Evolutionary conservation across 2,888 invertebrate genomes (phyloP), one percentile per base, ranked within the genome.

Genomic region (Drosophila cracens): DNA sequence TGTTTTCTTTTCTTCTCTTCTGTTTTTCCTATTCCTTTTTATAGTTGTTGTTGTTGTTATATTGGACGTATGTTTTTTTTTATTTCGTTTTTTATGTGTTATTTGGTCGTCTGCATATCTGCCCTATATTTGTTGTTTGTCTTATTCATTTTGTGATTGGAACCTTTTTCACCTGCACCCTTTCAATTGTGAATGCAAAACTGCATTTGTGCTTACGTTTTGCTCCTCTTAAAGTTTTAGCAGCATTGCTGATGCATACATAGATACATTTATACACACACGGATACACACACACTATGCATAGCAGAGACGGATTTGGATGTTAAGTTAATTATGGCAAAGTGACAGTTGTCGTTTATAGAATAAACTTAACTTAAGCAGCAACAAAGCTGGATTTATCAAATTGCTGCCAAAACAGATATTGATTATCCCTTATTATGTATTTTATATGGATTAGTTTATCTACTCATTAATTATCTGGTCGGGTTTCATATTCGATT

Each of bases 101-200:
- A 38, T 66, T 57, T 36, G 57, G 53, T 60, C 38, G 48, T 58
- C 25, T 18, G 57, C 34, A 43, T 25, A 43, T 60, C 40, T 38
- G 54, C 48, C 43, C 31, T 52, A 21, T 8, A 34, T 54, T 48
- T 13, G 46, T 59, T 48, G 52, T 52, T 52, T 57, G 29, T 16
- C 11, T 65, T 72, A 71, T 72, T 54, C 59, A 64, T 57, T 54
- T 51, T 62, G 29, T 77, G 34, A 72, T 63, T 74, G 57, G 10
- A 60, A 57, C 49, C 34, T 29, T 58, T 61, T 74, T 57, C 13
- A 62, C 62, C 58, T 69, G 54, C 53, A 49, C 25, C 59, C 51
- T 56, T 59, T 16, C 10, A n/a, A 21, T 13, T 25, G 46, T 46
- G 46, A 25, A 16, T 46, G 46, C 21, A 46, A 16, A 46, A 46